Evolutionary conservation across 2,797 vertebrate species (phyloP), one percentile per base, ranked within the genome.

Genomic region (Harpagifer antarcticus): DNA sequence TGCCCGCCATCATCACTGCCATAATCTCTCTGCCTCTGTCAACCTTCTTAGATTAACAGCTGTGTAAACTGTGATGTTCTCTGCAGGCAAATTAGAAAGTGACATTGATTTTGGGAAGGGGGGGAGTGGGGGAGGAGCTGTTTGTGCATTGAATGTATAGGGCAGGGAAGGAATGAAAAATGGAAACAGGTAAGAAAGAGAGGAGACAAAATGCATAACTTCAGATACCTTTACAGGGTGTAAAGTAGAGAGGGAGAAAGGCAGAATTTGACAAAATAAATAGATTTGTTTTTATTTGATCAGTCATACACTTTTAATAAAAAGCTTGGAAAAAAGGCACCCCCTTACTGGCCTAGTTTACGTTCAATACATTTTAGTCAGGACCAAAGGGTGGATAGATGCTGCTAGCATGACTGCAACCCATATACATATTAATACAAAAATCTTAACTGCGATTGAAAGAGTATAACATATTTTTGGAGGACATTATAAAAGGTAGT

Each of bases 1-100:
- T 56, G 31, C 44, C 45, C 3, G 16, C 65, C 47, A 10, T 40
- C 9, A 7, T 23, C 83, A n/a, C 60, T 7, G 54, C 59, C 78
- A 45, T 79, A 56, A 47, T 65, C 67, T 68, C 27, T 0, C 57
- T 9, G 40, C 56, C 17, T 0, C 61, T 10, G 19, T 43, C 68
- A 72, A 9, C 9, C 59, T 17, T 14, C 20, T 13, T 0, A 74
- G 76, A 87, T 92, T 80, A 87, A 83, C 78, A 76, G 75, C 79
- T 88, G 85, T 79, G 84, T 62, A 74, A 79, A 75, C 62, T 53
- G 33, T 3, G 1, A 68, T 33, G 53, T 55, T 69, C 67, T 63
- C 68, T 45, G 52, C 61, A 13, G 53, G 64, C 78, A 72, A 87
- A 72, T 86, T 84, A 78, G 42, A 82, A 60, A 79, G 48, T 57